Conservation (phyloP, 1,140 invertebrate genomes). For the Ostrea denselamellosa region DNA sequence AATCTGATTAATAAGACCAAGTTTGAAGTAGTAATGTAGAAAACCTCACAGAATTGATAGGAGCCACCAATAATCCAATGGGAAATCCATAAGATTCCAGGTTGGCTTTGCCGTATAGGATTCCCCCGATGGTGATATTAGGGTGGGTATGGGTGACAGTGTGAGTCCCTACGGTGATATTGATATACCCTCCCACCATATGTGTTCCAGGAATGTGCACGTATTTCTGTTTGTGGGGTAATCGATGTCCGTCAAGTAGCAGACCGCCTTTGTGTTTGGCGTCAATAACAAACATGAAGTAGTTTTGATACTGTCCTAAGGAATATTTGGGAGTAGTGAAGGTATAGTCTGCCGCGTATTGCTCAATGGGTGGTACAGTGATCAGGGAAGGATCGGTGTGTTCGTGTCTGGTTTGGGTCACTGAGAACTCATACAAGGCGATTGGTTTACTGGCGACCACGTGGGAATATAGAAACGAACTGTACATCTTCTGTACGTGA, state of each 20-base stretch:
- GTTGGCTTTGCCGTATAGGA: constrained; percentile 45
- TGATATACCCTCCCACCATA: constrained; percentile 33
- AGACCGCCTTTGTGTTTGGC: constrained; percentile 38
- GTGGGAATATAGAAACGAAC: constrained; percentile 42
- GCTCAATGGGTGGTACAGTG: constrained; percentile 52
- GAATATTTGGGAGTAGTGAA: constrained; percentile 53
- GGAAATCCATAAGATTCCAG: constrained; percentile 46
- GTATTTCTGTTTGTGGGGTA: not conserved
- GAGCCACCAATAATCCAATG: constrained; percentile 39
- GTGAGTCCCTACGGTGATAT: constrained; percentile 22
- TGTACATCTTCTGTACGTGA: constrained; percentile 52
- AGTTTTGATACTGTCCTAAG: constrained; percentile 48
- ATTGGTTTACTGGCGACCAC: constrained; percentile 45
- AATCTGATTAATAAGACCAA: too few species aligned
- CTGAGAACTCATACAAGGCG: constrained; percentile 32
- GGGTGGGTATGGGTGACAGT: constrained; percentile 31
- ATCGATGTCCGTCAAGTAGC: constrained; percentile 5
- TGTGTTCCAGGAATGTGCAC: constrained; percentile 42
- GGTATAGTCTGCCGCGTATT: constrained; percentile 48
- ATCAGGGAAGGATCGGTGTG: constrained; percentile 44
- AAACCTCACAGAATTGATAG: constrained; percentile 39
- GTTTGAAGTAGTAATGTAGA: too few species aligned
- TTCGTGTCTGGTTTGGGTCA: constrained; percentile 32
- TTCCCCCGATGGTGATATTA: constrained; percentile 21
- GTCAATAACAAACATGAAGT: constrained; percentile 49